Percentiles rank a stretch among this genome's conserved stretches.
Conservation (phyloP, 2,888 invertebrate genomes). For the Hyposoter dolosus region DNA sequence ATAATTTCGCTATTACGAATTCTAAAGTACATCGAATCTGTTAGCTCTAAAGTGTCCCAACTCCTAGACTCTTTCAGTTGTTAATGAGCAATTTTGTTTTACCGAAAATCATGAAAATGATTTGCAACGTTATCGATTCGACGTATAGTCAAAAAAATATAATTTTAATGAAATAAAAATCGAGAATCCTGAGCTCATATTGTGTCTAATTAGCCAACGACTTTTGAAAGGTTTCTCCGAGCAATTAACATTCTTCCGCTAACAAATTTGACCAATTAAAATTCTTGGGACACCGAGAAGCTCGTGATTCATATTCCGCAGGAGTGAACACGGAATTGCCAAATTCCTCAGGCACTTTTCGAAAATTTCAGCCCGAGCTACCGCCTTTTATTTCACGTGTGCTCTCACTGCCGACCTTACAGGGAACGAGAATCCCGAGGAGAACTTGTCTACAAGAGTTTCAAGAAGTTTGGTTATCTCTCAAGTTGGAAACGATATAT, state of each 20-base stretch:
- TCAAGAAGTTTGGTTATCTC: constrained; percentile 36
- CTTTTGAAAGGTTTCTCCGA: not conserved
- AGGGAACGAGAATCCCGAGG: constrained; percentile 27
- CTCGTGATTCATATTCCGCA: not conserved
- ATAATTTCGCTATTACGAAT: too few species aligned
- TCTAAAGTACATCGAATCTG: too few species aligned
- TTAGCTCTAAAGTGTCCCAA: too few species aligned
- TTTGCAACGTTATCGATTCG: not conserved
- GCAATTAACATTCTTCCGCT: not conserved
- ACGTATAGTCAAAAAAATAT: not conserved
- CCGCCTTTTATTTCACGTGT: not conserved
- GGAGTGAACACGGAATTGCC: not conserved
- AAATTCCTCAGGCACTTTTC: not conserved
- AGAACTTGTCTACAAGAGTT: constrained; percentile 54
- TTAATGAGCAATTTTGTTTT: too few species aligned
- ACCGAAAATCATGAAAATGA: too few species aligned
- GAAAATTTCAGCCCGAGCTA: not conserved
- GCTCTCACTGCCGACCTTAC: constrained; percentile 31
- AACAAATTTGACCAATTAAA: not conserved
- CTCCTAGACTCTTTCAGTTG: too few species aligned
- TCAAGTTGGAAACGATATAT: constrained; percentile 34
- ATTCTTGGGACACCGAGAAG: not conserved
- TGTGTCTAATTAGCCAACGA: not conserved
- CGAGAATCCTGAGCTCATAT: not conserved
- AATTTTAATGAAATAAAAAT: not conserved